Base-by-base conservation (phyloP, 2,797 vertebrate genomes). In the Rhinogobio ventralis region DNA sequence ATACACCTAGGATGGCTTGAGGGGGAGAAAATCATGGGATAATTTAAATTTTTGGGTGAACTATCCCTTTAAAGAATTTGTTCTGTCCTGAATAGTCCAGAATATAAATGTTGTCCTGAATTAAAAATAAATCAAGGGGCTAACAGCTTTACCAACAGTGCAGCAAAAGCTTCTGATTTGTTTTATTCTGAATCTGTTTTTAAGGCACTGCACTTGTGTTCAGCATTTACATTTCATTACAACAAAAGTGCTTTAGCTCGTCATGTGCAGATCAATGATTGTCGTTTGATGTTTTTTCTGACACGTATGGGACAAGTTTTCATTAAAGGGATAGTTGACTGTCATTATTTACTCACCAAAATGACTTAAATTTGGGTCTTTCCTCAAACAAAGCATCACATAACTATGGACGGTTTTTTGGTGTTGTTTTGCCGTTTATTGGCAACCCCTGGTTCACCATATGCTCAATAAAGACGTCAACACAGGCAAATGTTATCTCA, bases 381-480 rank as follows among this genome's bases (percentile, higher is more conserved):
- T 45, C 11, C 13, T n/a, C 23, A 7, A 7, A 14, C 33, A 14
- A 69, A 42, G 23, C 67, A 69, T 45, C 13, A n/a, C n/a, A n/a
- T n/a, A n/a, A n/a, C 3, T 3, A 14, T 69, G 13, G 33, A 36
- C 33, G n/a, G n/a, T n/a, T n/a, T 36, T 36, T 36, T 36, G 6
- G 5, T 36, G 36, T 36, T 36, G 5, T 36, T 36, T 36, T 36
- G 36, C 36, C 5, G 6, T 36, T 36, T 36, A 6, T 36, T 36
- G 36, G 36, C 36, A 1, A 36, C 36, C 36, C 36, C 6, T 23
- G 53, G 3, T n/a, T 42, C 55, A 14, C 60, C 60, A 62, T 1
- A 9, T 15, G 30, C 53, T 25, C 23, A 77, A 66, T 64, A 51
- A 82, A 74, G 20, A 82, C 11, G 7, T 82, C 13, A 51, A 62